Percentiles rank a stretch among this genome's conserved stretches.
Conservation (phyloP, 2,888 invertebrate species). For the Hyposoter dolosus region DNA sequence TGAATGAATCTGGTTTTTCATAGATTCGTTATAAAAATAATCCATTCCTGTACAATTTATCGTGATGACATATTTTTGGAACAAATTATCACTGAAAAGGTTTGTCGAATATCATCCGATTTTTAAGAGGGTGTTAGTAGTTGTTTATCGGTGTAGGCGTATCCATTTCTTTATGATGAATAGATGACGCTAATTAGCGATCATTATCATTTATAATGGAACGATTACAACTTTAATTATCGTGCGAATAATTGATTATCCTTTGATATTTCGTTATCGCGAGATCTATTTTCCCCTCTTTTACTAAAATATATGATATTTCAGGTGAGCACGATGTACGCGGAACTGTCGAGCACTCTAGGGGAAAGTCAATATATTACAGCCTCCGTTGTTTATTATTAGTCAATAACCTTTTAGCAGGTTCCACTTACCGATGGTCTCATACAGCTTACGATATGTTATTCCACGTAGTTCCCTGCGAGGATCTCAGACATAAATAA, state of each 20-base stretch:
- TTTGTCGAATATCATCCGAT: background rate
- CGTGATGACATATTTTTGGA: background rate
- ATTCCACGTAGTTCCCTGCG: constrained; percentile 18
- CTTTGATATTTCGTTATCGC: constrained; percentile 25
- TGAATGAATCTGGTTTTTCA: background rate
- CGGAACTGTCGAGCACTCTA: constrained; percentile 34
- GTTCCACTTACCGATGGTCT: constrained; percentile 19
- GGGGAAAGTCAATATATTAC: constrained; percentile 50
- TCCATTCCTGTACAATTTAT: background rate
- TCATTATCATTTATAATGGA: background rate
- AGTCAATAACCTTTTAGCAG: constrained; percentile 61
- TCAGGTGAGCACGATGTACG: constrained; percentile 31
- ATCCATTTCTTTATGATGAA: background rate
- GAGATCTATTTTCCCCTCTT: background rate
- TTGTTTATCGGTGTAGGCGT: background rate
- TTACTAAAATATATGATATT: constrained; percentile 19
- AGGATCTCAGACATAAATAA: constrained; percentile 18
- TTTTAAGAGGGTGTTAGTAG: background rate
- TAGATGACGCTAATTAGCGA: background rate
- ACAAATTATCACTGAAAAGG: background rate
- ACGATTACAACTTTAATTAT: constrained; percentile 16
- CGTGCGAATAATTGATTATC: constrained; percentile 39
- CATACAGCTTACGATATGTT: constrained; percentile 26
- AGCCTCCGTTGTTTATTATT: constrained; percentile 56
- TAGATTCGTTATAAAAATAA: background rate